Conservation (phyloP, 1,140 invertebrate species). For the Halesus radiatus region DNA sequence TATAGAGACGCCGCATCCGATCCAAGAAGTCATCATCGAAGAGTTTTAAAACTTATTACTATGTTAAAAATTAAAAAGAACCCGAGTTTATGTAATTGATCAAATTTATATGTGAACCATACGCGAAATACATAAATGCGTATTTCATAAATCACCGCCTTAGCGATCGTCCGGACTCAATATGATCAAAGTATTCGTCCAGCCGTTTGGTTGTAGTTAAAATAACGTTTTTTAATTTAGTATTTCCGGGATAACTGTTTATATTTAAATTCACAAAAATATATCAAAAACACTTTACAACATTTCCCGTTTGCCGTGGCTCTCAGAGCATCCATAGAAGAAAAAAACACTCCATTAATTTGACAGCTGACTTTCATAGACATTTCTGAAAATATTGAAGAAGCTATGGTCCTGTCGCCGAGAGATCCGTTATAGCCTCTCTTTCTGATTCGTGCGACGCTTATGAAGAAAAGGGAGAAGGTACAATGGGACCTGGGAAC, state of each 20-base stretch:
- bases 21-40: conserved; percentile 64
- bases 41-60: not conserved
- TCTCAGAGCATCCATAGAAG: conserved; percentile 8
- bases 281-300: conserved; percentile 5
- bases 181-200: not conserved
- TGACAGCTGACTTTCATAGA: conserved; percentile 17
- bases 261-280: not conserved
- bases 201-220: not conserved
- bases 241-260: not conserved
- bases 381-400: not conserved
- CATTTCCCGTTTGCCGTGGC: conserved; percentile 1
- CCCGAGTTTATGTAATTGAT: not conserved
- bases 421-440: too few species aligned
- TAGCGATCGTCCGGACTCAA: not conserved
- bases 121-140: conserved; percentile 32
- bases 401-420: too few species aligned
- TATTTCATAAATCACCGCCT: not conserved
- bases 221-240: not conserved
- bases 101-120: conserved; percentile 1
- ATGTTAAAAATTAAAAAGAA: not conserved
- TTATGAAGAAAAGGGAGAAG: too few species aligned
- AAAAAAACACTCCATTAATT: not conserved
- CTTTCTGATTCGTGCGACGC: too few species aligned
- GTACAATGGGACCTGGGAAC: not conserved
- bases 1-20: conserved; percentile 84